Evolutionary conservation across 2,797 vertebrate species (phyloP).

Genomic region (Neosalanx taihuensis): DNA sequence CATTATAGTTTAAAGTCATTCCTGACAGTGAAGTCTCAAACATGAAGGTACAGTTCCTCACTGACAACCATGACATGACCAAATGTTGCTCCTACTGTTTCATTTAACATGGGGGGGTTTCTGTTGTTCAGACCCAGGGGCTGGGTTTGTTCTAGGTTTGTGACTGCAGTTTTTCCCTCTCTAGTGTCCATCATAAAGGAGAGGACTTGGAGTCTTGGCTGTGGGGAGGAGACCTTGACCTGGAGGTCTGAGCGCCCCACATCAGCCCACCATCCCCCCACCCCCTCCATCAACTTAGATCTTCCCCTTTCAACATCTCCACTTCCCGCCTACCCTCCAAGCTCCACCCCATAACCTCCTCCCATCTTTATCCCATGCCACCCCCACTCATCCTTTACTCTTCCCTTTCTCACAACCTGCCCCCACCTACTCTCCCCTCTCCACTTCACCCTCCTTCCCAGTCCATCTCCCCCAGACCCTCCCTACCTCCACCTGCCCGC

Average conservation of each 20-base stretch:
- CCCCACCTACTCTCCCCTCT: conserved; percentile 1
- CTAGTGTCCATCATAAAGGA: not conserved
- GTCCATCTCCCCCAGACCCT: not conserved
- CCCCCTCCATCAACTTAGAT: conserved; percentile 1
- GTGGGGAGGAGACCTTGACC: conserved; percentile 7
- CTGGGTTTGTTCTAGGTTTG: not conserved
- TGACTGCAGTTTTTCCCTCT: not conserved
- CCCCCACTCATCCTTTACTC: conserved; percentile 15
- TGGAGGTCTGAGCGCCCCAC: conserved; percentile 10
- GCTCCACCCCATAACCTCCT: conserved; percentile 26
- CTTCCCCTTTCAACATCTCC: not conserved
- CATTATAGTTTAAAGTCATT: conserved; percentile 34
- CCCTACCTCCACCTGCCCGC: not conserved
- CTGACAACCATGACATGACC: not conserved
- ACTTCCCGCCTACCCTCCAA: not conserved
- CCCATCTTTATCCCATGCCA: conserved; percentile 19
- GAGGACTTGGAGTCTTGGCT: conserved; percentile 25
- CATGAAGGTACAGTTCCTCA: conserved; percentile 29
- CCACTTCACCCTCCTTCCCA: not conserved
- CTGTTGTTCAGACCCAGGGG: not conserved
- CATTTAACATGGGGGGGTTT: not conserved
- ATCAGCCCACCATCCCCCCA: conserved; percentile 7
- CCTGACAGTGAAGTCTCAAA: conserved; percentile 14
- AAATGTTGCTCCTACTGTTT: not conserved
- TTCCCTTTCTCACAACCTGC: conserved; percentile 1